Base-by-base conservation (phyloP, 2,113 vertebrate genomes). In the Lampris incognitus region DNA sequence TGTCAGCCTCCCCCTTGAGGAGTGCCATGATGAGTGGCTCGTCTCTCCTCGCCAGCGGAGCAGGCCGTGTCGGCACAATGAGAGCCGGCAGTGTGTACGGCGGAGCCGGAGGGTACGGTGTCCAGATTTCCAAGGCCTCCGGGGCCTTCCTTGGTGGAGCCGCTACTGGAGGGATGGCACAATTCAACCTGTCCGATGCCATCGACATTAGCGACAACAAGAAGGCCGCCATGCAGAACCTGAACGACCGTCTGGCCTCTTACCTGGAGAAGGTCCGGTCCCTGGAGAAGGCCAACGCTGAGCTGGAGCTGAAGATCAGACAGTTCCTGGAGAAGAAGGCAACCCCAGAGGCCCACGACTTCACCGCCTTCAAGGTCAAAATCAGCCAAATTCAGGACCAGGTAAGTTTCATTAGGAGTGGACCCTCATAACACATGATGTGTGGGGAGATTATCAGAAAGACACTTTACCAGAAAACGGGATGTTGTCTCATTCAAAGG, bases 141-240 rank as follows among this genome's bases (percentile, higher is more conserved):
- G 1, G 39, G 8, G 55, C 46, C 63, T 62, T 36, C 13, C n/a
- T 39, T 8, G 69, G 10, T n/a, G 11, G 59, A 5, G 54, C 60
- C 0, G 56, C 11, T 0, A 72, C 58, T 0, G 48, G 44, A 0
- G 40, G 49, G 0, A 7, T 0, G 66, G 69, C 1, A 0, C 65
- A 78, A 6, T 77, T 70, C 4, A 24, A 74, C 4, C 40, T 74
- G 13, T 0, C 38, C 0, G 87, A 87, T 1, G 83, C 72, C 6
- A 0, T 73, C 0, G 80, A 78, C 46, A 42, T 85, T 50, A 36
- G 71, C 0, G 80, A 82, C 76, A 94, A 90, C 39, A 88, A 94
- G 74, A 95, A 95, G 80, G 67, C 51, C 68, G 81, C 92, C 75
- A 92, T 95, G 94, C 92, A 93, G 86, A 94, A 93, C 84, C 90